Evolutionary conservation across 2,797 vertebrate genomes (phyloP).

Genomic region (Ctenosaura bakeri): DNA sequence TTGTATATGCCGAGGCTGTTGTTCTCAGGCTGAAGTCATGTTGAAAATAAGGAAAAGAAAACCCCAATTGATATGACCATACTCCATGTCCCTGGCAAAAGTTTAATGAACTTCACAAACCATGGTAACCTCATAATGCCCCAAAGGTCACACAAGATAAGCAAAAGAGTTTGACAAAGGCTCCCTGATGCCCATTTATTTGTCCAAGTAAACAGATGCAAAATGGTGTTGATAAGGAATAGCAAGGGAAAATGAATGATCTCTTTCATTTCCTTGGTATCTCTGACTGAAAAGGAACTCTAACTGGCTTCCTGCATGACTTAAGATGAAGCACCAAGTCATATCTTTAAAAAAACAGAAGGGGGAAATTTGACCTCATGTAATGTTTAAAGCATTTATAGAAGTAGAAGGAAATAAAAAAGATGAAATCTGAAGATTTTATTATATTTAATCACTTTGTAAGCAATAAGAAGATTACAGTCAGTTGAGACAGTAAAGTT

Average conservation of each 20-base stretch:
- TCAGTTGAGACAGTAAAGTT: constrained; percentile 15
- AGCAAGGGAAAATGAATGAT: background rate
- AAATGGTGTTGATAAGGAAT: background rate
- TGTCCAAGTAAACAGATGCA: constrained; percentile 1
- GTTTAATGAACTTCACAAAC: constrained; percentile 5
- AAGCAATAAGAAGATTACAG: constrained; percentile 17
- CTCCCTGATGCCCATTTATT: background rate
- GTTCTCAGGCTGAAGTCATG: background rate
- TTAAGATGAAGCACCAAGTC: background rate
- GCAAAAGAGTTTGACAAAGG: background rate
- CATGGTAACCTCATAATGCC: background rate
- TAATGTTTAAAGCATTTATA: constrained; percentile 11
- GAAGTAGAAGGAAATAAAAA: constrained; percentile 26
- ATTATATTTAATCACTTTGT: constrained; percentile 26
- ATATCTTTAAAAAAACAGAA: background rate
- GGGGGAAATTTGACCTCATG: background rate
- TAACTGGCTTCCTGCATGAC: background rate
- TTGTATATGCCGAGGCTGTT: constrained; percentile 1
- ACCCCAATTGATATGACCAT: background rate
- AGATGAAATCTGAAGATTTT: constrained; percentile 11
- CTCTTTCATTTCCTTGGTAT: background rate
- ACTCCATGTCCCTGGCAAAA: background rate
- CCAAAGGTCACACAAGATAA: background rate
- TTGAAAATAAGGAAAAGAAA: background rate
- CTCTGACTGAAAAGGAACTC: background rate